Evolutionary conservation across 1,140 invertebrate genomes (phyloP).

Genomic region (Platorchestia sp.): DNA sequence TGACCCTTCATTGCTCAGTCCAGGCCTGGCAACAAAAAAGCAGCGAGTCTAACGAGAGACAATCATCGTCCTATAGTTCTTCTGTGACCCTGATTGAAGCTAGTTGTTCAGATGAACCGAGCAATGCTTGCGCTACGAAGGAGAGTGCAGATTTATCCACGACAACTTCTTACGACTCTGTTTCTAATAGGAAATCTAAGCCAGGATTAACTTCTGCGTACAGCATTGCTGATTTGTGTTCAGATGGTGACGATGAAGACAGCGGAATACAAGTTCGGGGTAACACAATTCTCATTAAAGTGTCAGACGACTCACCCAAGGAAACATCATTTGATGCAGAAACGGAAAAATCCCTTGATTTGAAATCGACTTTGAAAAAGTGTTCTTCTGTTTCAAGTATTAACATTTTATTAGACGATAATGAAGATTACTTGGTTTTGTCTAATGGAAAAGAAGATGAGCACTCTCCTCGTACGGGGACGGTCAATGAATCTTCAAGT

Average conservation of each 20-base stretch:
- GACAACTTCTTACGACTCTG: neutral
- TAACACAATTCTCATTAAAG: slow-evolving; percentile 45
- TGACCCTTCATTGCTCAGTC: neutral
- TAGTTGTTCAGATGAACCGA: neutral
- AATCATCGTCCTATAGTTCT: neutral
- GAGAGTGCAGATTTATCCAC: neutral
- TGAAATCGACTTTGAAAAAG: slow-evolving; percentile 14
- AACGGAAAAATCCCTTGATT: neutral
- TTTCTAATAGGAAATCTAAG: neutral
- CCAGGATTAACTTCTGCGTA: slow-evolving; percentile 4
- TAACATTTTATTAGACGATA: slow-evolving; percentile 33
- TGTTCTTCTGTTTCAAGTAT: slow-evolving; percentile 44
- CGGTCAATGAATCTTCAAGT: neutral
- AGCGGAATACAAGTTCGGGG: slow-evolving; percentile 13
- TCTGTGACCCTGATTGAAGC: neutral
- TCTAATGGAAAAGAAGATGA: neutral
- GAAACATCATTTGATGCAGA: slow-evolving; percentile 24
- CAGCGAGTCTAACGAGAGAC: neutral
- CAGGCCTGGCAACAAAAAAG: neutral
- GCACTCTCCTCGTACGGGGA: neutral
- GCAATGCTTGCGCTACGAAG: neutral
- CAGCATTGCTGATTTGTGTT: slow-evolving; percentile 38
- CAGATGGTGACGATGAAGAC: neutral
- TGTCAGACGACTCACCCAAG: neutral
- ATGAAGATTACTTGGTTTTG: slow-evolving; percentile 10